Base-by-base conservation (phyloP, 2,888 invertebrate species). In the Eristalis intricaria region DNA sequence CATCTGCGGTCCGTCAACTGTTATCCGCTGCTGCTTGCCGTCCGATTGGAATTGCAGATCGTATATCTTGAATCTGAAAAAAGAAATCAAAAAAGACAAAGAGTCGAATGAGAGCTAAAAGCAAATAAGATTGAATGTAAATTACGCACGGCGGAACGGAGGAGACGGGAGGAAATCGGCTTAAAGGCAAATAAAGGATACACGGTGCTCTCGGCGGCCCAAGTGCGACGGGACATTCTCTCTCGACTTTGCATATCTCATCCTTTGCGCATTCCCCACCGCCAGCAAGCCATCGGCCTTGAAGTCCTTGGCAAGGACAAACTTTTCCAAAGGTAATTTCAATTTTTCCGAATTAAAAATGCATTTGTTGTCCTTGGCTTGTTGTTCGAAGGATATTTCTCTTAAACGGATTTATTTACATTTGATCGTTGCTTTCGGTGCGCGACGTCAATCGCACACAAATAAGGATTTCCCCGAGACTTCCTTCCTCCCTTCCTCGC, bases 1-100 rank as follows among this genome's bases (percentile, higher is more conserved):
- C 0, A 96, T 95, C 75, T 94, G 94, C 0, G 97, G 97, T 82
- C 96, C 95, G 32, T 93, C 93, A 86, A 96, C 94, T 71, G 94
- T 94, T 77, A 96, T 94, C 40, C 94, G 94, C 65, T 94, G 93
- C 89, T 95, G 94, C 71, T 93, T 93, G 29, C 95, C 95, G 90
- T 96, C 94, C 0, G 96, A 96, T 79, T 93, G 90, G 89, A 96
- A 93, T 84, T 95, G 94, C 60, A 96, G 90, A 23, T 94, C 94
- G 90, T 95, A 94, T 69, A 95, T 93, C 81, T 94, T 93, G 79
- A 91, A 92, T 89, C 95, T 93, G 89, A 1, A 26, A 29, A 26
- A 32, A 8, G 10, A 32, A 32, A 10, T 10, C 7, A 32, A 10
- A 61, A 26, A 26, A 23, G 19, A 66, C 7, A 38, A 77, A 32